Evolutionary conservation across 2,888 invertebrate genomes (phyloP).

Genomic region (Stramonita haemastoma): DNA sequence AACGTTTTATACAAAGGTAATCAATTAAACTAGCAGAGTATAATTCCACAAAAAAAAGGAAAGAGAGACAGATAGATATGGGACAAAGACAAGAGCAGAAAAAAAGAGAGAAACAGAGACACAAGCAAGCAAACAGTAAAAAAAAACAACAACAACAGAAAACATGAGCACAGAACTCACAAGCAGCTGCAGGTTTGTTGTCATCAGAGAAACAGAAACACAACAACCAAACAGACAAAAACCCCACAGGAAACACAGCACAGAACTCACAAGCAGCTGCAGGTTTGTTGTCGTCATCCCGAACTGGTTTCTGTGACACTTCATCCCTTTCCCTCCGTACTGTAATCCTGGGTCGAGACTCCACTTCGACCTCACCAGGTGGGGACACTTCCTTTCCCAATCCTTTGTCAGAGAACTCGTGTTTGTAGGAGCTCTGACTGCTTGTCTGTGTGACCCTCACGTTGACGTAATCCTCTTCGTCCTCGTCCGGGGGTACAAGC

Average conservation of each 20-base stretch:
- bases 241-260: background rate
- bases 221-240: background rate
- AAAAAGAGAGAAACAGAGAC: background rate
- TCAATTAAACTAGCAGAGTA: background rate
- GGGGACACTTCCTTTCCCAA: background rate
- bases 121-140: background rate
- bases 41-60: background rate
- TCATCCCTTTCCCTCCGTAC: background rate
- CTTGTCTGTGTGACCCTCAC: background rate
- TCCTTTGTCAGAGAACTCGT: background rate
- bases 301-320: background rate
- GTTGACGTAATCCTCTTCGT: conserved; percentile 21
- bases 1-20: no score
- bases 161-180: conserved; percentile 17
- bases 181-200: conserved; percentile 4
- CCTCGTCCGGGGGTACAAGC: conserved; percentile 22
- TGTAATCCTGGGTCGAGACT: conserved; percentile 29
- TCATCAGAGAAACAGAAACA: background rate
- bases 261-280: conserved; percentile 14
- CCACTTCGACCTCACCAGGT: conserved; percentile 27
- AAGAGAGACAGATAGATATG: background rate
- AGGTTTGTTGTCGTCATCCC: conserved; percentile 24
- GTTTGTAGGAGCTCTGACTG: background rate
- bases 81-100: background rate
- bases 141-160: background rate